These are phyloP conservation scores for Synergus gifuensis DNA, from an alignment of 2,888 invertebrate species.

Conservation along the genomic window DNA sequence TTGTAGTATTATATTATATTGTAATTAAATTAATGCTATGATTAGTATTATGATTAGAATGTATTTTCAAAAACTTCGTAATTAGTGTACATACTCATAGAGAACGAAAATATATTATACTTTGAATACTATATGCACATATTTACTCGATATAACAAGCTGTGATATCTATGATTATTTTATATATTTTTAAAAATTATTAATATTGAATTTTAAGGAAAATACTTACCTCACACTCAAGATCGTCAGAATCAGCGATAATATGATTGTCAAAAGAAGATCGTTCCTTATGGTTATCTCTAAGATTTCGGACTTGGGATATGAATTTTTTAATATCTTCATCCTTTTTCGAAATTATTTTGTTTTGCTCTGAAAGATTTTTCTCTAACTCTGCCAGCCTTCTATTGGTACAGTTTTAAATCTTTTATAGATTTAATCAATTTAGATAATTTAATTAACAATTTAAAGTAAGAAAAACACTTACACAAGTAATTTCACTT, in stretches of 20 bases:
- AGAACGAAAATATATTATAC: too few species aligned
- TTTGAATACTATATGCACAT: too few species aligned
- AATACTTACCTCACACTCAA: constrained; percentile 63
- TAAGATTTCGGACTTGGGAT: constrained; percentile 62
- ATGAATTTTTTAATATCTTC: constrained; percentile 61
- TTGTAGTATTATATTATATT: not conserved
- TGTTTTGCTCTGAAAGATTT: constrained; percentile 62
- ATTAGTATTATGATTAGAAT: not conserved
- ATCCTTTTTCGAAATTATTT: constrained; percentile 63
- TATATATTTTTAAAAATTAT: not conserved
- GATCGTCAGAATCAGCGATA: constrained; percentile 50
- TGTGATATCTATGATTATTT: not conserved
- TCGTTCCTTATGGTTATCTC: constrained; percentile 60
- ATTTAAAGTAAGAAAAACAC: constrained; percentile 51
- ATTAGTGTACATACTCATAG: too few species aligned
- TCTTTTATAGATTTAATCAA: not conserved
- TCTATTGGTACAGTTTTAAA: constrained; percentile 53
- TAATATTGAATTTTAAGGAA: constrained; percentile 14
- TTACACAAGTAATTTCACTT: constrained; percentile 61
- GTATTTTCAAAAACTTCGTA: not conserved
- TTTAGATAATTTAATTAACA: constrained; percentile 15
- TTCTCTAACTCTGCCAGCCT: constrained; percentile 62
- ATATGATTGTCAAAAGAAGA: constrained; percentile 46
- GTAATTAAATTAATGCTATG: not conserved
- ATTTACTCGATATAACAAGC: too few species aligned